Percentiles rank a stretch among this genome's conserved stretches.
These are phyloP conservation scores for Schizotus pectinicornis DNA, from an alignment of 2,888 invertebrate genomes.

Conservation along the genomic window DNA sequence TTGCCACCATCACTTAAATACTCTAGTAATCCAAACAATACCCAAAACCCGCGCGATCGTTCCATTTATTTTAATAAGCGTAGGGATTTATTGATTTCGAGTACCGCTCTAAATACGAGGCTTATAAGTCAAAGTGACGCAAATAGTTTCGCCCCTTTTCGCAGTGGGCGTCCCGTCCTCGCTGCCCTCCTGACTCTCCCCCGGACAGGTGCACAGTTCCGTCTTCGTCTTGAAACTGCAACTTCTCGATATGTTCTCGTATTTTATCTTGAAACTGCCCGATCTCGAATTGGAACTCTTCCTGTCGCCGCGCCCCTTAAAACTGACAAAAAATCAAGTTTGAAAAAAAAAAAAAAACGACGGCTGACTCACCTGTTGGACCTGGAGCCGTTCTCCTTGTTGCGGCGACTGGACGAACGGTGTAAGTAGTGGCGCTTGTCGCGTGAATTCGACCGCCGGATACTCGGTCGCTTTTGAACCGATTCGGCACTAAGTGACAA, in stretches of 20 bases:
- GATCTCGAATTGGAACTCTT: constrained; percentile 51
- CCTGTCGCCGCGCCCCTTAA: constrained; percentile 52
- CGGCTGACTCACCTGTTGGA: constrained; percentile 51
- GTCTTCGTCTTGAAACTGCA: constrained; percentile 56
- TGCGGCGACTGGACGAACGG: constrained; percentile 63
- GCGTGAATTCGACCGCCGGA: constrained; percentile 64
- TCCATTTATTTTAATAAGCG: constrained; percentile 35
- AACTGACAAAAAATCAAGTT: constrained; percentile 42
- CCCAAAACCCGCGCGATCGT: neutral
- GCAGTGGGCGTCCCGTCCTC: constrained; percentile 35
- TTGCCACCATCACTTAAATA: neutral
- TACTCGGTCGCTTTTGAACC: constrained; percentile 65
- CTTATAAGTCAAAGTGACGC: constrained; percentile 58
- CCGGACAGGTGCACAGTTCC: constrained; percentile 55
- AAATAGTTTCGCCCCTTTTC: constrained; percentile 55
- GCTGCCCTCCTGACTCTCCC: constrained; percentile 22
- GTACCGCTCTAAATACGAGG: constrained; percentile 50
- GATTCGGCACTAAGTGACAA: constrained; percentile 70
- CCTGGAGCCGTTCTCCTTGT: constrained; percentile 64
- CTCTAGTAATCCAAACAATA: neutral
- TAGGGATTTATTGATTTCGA: constrained; percentile 33
- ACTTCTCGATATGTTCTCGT: constrained; percentile 55
- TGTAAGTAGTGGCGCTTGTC: constrained; percentile 62
- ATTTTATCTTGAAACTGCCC: constrained; percentile 56
- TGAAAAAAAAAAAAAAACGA: neutral